phyloP scores from a whole-genome alignment of 2,113 vertebrate species.

The Mustela nigripes region DNA sequence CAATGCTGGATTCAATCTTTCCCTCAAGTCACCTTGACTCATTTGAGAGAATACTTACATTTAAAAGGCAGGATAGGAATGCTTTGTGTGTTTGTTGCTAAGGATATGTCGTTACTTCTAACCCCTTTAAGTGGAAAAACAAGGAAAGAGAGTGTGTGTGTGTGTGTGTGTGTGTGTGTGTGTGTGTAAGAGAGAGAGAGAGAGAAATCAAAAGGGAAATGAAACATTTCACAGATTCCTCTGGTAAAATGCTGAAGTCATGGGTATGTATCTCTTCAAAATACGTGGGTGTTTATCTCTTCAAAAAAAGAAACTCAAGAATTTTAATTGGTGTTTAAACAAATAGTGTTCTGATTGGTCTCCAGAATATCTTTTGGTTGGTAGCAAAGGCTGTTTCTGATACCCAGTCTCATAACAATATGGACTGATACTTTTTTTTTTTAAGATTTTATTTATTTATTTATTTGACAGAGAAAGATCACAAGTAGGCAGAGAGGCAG shows the following conservation, averaged over 20 bases:
- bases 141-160: background rate
- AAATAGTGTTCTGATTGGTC: background rate
- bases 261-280: background rate
- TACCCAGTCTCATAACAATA: background rate
- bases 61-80: background rate
- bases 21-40: background rate
- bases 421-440: background rate
- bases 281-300: background rate
- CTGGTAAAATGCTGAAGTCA: background rate
- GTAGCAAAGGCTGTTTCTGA: background rate
- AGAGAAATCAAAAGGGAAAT: background rate
- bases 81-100: background rate
- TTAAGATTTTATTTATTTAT: no score
- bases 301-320: background rate
- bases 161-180: background rate
- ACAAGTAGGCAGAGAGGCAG: no score
- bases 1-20: background rate
- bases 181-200: background rate
- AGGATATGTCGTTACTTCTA: background rate
- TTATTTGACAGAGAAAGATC: no score
- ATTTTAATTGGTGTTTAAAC: conserved; percentile 1
- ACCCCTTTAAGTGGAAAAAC: background rate
- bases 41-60: background rate
- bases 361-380: background rate
- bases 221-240: background rate